Percentiles rank a stretch among this genome's conserved stretches.
phyloP scores from a whole-genome alignment of 2,888 invertebrate species.

The Lithophane semibrunnea region DNA sequence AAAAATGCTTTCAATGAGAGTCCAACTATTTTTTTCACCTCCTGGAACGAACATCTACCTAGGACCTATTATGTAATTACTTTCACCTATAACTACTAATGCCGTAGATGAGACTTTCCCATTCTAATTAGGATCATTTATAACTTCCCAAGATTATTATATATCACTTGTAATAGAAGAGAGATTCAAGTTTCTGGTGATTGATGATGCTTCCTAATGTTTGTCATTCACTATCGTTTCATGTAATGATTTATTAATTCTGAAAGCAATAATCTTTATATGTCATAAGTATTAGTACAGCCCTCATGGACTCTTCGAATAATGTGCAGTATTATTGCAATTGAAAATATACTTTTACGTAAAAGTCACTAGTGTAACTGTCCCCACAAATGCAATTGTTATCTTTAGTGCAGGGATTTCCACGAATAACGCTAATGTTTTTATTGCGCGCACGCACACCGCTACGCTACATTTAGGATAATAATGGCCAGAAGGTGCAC shows the following conservation, averaged over 20 bases:
- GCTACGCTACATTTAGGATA: constrained; percentile 1
- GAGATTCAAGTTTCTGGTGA: neutral
- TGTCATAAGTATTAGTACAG: no score
- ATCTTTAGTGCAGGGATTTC: constrained; percentile 63
- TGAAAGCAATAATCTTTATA: neutral
- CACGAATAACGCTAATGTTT: constrained; percentile 60
- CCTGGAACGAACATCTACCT: neutral
- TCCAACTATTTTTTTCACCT: constrained; percentile 2
- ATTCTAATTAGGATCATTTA: neutral
- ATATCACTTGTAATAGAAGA: neutral
- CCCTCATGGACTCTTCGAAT: no score
- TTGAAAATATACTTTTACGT: neutral
- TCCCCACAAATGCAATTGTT: constrained; percentile 37
- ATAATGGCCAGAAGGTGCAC: constrained; percentile 15
- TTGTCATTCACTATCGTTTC: neutral
- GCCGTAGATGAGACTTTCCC: neutral
- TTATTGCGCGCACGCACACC: constrained; percentile 62
- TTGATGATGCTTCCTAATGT: constrained; percentile 9
- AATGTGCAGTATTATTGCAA: no score
- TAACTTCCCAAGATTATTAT: neutral
- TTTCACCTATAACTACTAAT: neutral
- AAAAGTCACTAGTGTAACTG: constrained; percentile 25
- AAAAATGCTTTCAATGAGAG: neutral
- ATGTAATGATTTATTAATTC: neutral
- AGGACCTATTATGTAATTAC: neutral